Base-by-base conservation (phyloP, 2,888 invertebrate species). In the Agapetus fuscipes region DNA sequence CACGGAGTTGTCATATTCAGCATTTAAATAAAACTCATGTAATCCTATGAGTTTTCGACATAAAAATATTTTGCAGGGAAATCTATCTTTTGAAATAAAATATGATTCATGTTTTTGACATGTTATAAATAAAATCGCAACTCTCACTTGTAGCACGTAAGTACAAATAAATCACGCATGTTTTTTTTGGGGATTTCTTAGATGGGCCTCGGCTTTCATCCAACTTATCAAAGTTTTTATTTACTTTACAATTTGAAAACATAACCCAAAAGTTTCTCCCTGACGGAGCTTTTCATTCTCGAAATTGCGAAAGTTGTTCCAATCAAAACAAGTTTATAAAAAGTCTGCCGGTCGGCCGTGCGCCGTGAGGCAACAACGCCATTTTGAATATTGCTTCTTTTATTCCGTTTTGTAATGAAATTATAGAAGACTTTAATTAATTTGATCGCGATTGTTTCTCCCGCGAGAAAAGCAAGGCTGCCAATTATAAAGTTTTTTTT, bases 261-360 rank as follows among this genome's bases (percentile, higher is more conserved):
- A 39, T 32, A 40, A 38, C 29, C 39, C 30, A 31, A 37, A 42
- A 34, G 37, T 46, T 46, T 39, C 30, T 31, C 38, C 29, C 38
- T 37, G 37, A 17, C 27, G 25, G 30, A 17, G 46, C 33, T 39
- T 43, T 43, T 39, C 40, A 43, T 46, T 43, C 41, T 29, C 24
- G 31, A 46, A 46, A 46, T 46, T 46, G 39, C 43, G 30, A 46
- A 46, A 46, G 43, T 46, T 46, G 31, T 30, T 38, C 39, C 43
- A 35, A 43, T 41, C 41, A 39, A 40, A 46, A 41, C 29, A 35
- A 41, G 41, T 43, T 41, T 31, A 33, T 41, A 33, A 39, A 43
- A 43, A 43, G 34, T 20, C 25, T 41, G 31, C 27, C 16, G 10
- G 14, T 3, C 20, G 27, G 27, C n/a, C 20, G 20, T 25, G 17